phyloP scores from a whole-genome alignment of 1,140 invertebrate genomes.

The Zaprionus camerounensis region DNA sequence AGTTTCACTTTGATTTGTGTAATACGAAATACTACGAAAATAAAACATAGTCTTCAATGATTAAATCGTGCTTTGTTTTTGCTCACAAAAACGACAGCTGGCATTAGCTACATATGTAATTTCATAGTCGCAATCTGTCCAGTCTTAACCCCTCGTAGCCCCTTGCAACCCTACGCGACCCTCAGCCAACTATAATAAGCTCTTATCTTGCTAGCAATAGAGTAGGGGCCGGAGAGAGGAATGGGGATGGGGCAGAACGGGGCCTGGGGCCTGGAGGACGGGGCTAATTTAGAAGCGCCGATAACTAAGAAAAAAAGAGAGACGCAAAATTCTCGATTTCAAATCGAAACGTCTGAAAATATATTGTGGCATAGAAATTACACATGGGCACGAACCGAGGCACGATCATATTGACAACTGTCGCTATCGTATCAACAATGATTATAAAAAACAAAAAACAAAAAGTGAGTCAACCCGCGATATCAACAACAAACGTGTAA shows the following conservation, averaged over 20 bases:
- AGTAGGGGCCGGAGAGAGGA: background rate
- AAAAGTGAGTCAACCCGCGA: slow-evolving; percentile 63
- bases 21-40: slow-evolving; percentile 22
- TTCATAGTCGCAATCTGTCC: slow-evolving; percentile 45
- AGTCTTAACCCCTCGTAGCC: slow-evolving; percentile 22
- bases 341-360: slow-evolving; percentile 46
- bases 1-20: slow-evolving; percentile 10
- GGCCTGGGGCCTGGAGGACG: slow-evolving; percentile 5
- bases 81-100: slow-evolving; percentile 29
- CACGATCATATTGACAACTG: slow-evolving; percentile 4
- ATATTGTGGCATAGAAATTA: slow-evolving; percentile 45
- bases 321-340: slow-evolving; percentile 34
- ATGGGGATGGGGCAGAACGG: background rate
- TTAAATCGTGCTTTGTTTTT: slow-evolving; percentile 37
- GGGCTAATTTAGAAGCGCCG: too few species aligned
- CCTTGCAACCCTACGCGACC: slow-evolving; percentile 25
- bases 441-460: slow-evolving; percentile 36
- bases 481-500: slow-evolving; percentile 43
- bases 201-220: slow-evolving; percentile 44
- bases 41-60: slow-evolving; percentile 45
- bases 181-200: slow-evolving; percentile 50
- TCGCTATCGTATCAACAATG: slow-evolving; percentile 16
- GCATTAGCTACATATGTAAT: slow-evolving; percentile 61
- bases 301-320: slow-evolving; percentile 45
- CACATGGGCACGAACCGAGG: slow-evolving; percentile 35